Conservation (phyloP, 2,113 vertebrate genomes). For the Ammodytes dubius region DNA sequence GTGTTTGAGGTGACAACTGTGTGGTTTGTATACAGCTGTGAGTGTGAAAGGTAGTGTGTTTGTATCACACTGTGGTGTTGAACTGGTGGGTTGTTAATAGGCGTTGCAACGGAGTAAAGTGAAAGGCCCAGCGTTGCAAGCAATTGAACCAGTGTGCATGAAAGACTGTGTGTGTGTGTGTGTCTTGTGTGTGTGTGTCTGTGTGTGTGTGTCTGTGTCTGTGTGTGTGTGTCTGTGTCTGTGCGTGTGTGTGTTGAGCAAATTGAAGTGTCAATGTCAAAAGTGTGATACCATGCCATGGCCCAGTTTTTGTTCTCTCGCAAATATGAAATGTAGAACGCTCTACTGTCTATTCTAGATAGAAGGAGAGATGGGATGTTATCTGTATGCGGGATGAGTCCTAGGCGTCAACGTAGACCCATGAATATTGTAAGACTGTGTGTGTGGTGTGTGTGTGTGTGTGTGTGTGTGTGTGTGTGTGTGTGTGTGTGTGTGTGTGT, state of each 20-base stretch:
- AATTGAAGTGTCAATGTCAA: slow-evolving; percentile 31
- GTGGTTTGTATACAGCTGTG: neutral
- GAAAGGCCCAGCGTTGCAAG: slow-evolving; percentile 24
- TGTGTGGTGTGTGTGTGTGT: too few species aligned
- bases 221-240: slow-evolving; percentile 25
- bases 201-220: slow-evolving; percentile 18
- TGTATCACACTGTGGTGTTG: slow-evolving; percentile 11
- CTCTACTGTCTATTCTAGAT: neutral
- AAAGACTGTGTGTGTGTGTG: too few species aligned
- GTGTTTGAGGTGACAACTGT: too few species aligned
- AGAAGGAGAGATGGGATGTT: slow-evolving; percentile 6
- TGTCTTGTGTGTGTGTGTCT: slow-evolving; percentile 14
- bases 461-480: neutral
- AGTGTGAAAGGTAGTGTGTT: slow-evolving; percentile 7
- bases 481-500: neutral
- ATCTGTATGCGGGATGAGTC: slow-evolving; percentile 54
- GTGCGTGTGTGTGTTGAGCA: slow-evolving; percentile 10
- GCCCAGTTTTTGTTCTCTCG: slow-evolving; percentile 57
- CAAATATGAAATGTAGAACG: slow-evolving; percentile 37
- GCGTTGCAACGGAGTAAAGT: slow-evolving; percentile 37
- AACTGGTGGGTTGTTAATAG: too few species aligned
- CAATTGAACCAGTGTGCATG: slow-evolving; percentile 25
- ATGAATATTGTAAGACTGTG: slow-evolving; percentile 73
- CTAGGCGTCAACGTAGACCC: slow-evolving; percentile 35
- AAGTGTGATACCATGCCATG: slow-evolving; percentile 44